A percentile compares a stretch with the other conserved stretches of the same genome.
phyloP scores from a whole-genome alignment of 2,888 invertebrate genomes.

The Aleiodes alternator region DNA sequence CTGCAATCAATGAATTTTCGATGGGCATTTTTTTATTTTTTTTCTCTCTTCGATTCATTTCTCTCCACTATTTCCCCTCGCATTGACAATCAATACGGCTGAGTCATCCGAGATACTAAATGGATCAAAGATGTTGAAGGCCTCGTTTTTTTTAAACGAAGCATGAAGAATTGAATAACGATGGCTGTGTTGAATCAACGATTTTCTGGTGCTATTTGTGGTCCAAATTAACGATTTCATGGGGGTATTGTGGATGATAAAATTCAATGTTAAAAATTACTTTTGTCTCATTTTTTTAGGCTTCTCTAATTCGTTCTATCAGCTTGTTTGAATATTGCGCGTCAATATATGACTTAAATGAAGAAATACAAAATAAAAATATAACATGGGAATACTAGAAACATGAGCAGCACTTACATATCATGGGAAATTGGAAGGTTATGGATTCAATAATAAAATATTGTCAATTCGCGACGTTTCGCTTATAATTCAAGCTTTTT shows the following conservation, averaged over 20 bases:
- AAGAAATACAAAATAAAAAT: too few species aligned
- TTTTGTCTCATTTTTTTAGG: too few species aligned
- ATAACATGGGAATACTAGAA: too few species aligned
- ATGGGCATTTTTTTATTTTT: constrained; percentile 18
- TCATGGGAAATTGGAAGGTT: too few species aligned
- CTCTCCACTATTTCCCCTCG: neutral
- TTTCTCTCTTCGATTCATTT: neutral
- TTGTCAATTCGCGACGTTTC: too few species aligned
- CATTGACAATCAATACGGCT: constrained; percentile 17
- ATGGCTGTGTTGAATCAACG: constrained; percentile 1
- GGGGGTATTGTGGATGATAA: neutral
- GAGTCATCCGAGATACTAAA: neutral
- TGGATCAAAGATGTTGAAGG: neutral
- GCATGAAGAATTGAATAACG: neutral
- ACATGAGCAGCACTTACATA: too few species aligned
- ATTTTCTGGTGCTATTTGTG: constrained; percentile 13
- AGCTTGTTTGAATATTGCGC: too few species aligned
- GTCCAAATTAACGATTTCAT: neutral
- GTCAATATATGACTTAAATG: too few species aligned
- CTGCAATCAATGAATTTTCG: constrained; percentile 30
- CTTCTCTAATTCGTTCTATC: too few species aligned
- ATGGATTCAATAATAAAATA: too few species aligned
- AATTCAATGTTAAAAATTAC: too few species aligned
- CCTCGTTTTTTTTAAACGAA: neutral
- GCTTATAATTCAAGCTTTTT: too few species aligned